These are phyloP conservation scores for Onychostoma macrolepis DNA, from an alignment of 2,113 vertebrate genomes.

Conservation along the genomic window DNA sequence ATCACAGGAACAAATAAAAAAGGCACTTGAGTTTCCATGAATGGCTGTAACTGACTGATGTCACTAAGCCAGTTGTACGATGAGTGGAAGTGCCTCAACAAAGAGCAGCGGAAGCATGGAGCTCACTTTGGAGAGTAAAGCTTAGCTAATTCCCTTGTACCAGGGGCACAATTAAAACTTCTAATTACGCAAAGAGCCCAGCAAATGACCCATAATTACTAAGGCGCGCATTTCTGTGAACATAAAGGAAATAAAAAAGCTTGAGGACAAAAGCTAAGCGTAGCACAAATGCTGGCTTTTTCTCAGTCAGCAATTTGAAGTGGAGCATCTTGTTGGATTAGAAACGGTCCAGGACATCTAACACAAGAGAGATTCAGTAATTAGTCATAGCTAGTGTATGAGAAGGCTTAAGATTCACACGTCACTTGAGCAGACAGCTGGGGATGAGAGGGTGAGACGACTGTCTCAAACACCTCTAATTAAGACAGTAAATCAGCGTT, in stretches of 20 bases:
- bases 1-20: slow-evolving; percentile 65
- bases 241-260: slow-evolving; percentile 49
- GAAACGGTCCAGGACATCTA: slow-evolving; percentile 44
- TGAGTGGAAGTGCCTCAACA: slow-evolving; percentile 51
- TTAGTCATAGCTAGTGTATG: slow-evolving; percentile 51
- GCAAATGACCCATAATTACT: slow-evolving; percentile 74
- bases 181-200: slow-evolving; percentile 71
- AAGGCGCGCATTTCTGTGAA: slow-evolving; percentile 57
- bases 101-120: slow-evolving; percentile 64
- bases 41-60: slow-evolving; percentile 75
- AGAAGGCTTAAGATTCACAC: slow-evolving; percentile 45
- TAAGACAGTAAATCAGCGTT: slow-evolving; percentile 36
- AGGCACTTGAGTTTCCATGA: slow-evolving; percentile 62
- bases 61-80: slow-evolving; percentile 64
- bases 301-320: slow-evolving; percentile 55
- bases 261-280: slow-evolving; percentile 43
- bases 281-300: slow-evolving; percentile 47
- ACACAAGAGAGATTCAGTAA: slow-evolving; percentile 43
- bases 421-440: slow-evolving; percentile 45
- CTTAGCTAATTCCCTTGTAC: slow-evolving; percentile 74
- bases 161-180: slow-evolving; percentile 74
- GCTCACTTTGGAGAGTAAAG: slow-evolving; percentile 62
- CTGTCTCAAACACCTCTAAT: slow-evolving; percentile 48
- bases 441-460: slow-evolving; percentile 40
- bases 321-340: slow-evolving; percentile 52